phyloP scores from a whole-genome alignment of 2,797 vertebrate species.

The Mycteria americana region DNA sequence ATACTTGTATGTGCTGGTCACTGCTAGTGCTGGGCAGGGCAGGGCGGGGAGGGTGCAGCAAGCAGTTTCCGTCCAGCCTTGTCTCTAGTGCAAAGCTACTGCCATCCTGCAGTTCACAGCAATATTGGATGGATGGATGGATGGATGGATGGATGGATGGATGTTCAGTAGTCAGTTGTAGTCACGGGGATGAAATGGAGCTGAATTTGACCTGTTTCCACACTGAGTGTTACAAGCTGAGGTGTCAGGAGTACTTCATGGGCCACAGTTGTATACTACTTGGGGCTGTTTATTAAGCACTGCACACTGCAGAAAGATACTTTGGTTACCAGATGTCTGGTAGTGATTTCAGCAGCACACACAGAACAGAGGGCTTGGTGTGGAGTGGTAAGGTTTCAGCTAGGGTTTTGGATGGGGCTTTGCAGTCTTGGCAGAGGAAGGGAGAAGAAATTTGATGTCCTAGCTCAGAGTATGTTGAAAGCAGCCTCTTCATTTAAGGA shows the following conservation, averaged over 20 bases:
- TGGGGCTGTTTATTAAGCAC: not conserved
- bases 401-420: not conserved
- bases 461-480: not conserved
- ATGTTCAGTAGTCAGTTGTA: not conserved
- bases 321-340: not conserved
- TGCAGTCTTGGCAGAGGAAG: not conserved
- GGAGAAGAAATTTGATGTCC: not conserved
- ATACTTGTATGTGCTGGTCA: not conserved
- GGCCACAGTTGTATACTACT: not conserved
- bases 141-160: too few species aligned
- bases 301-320: not conserved
- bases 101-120: not conserved
- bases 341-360: not conserved
- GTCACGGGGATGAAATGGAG: not conserved
- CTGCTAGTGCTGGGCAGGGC: not conserved
- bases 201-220: not conserved
- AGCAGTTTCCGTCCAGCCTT: not conserved
- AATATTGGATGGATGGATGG: too few species aligned
- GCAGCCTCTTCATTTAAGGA: not conserved
- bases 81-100: not conserved
- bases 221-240: not conserved
- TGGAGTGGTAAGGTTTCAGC: not conserved
- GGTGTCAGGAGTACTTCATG: not conserved
- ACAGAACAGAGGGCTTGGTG: rapidly evolving
- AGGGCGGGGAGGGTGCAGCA: not conserved